Conservation (phyloP, 2,888 invertebrate genomes). For the Caenorhabditis sp. region DNA sequence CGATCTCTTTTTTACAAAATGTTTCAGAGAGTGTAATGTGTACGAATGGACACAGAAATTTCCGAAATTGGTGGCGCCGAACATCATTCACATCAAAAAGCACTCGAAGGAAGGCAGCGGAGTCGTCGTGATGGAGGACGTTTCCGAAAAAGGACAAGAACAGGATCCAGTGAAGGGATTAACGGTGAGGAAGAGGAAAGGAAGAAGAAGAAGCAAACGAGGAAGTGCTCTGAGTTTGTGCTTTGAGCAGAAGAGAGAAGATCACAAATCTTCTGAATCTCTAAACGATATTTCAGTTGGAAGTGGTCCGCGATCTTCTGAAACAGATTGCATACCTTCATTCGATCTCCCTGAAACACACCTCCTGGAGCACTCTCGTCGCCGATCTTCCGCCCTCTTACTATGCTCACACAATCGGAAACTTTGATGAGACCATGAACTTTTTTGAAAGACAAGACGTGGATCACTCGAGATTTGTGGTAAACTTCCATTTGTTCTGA, state of each 20-base stretch:
- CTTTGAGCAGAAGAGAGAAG: neutral
- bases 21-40: conserved; percentile 73
- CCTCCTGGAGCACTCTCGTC: conserved; percentile 72
- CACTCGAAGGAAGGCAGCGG: conserved; percentile 66
- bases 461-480: conserved; percentile 66
- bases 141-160: conserved; percentile 67
- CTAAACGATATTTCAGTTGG: conserved; percentile 53
- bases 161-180: conserved; percentile 64
- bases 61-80: conserved; percentile 68
- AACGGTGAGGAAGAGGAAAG: conserved; percentile 27
- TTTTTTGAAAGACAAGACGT: conserved; percentile 66
- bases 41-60: conserved; percentile 76
- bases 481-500: conserved; percentile 10
- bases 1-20: too few species aligned
- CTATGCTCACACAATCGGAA: conserved; percentile 61
- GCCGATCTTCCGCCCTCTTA: conserved; percentile 66
- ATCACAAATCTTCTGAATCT: neutral
- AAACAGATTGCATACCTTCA: conserved; percentile 72
- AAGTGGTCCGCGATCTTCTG: conserved; percentile 70
- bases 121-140: conserved; percentile 75
- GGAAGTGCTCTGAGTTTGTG: neutral
- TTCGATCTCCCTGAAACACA: conserved; percentile 67
- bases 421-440: conserved; percentile 60
- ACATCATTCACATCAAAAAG: conserved; percentile 72
- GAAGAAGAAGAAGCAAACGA: too few species aligned